Base-by-base conservation (phyloP, 2,113 vertebrate species). In the Cryptomyrus ogoouensis region DNA sequence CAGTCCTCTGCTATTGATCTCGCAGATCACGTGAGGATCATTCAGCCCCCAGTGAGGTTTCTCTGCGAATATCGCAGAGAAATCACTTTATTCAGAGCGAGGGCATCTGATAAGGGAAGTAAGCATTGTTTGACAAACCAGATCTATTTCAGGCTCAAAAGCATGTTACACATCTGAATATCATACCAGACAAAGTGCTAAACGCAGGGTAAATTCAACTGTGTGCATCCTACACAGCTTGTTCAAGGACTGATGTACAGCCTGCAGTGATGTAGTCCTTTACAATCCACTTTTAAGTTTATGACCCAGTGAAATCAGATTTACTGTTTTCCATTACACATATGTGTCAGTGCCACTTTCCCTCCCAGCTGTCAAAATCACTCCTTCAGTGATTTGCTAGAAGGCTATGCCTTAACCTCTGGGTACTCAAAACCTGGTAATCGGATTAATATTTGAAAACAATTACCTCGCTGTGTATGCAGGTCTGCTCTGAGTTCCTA, bases 1-100 rank as follows among this genome's bases (percentile, higher is more conserved):
- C 77, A 89, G 58, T 44, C 92, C 93, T 91, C 46, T 83, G 92
- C n/a, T 92, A 91, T 93, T 92, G 91, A 92, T 91, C 92, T 91
- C 92, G 89, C 86, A 92, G 91, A 58, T 58, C 89, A 46, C 35
- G 9, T 91, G 66, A 92, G 85, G 93, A 92, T 93, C 93, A 88
- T 46, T 7, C 58, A 39, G 93, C 39, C 42, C 62, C 35, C 24
- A 24, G 35, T 56, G 89, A 89, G 44, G 62, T 17, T 5, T 80
- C 35, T 77, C 88, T 91, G 83, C 93, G 92, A 91, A 89, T 88
- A 90, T 88, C 92, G 90, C 93, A 88, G 39, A 90, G 62, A 87
- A 87, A 87, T 47, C 10, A 10, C 3, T 53, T 10, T 87, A 53
- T 42, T 80, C 35, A 35, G 47, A 35, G 49, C 15, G 50, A 87